Percentiles rank a stretch among this genome's conserved stretches.
These are phyloP conservation scores for Pollachius pollachius DNA, from an alignment of 2,113 vertebrate genomes.

Conservation along the genomic window DNA sequence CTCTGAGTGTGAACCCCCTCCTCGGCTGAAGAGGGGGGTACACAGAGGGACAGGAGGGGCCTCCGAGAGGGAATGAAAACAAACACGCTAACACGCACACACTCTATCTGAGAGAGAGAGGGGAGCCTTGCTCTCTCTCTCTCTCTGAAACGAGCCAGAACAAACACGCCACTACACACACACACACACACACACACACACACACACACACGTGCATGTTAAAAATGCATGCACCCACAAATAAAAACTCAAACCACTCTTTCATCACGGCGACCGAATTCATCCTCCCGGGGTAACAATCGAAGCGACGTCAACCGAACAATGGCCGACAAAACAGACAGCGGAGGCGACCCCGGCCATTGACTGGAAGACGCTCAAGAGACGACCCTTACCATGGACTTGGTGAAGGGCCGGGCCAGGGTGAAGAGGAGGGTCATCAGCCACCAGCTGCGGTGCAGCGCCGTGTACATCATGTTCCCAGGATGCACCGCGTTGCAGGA, in stretches of 20 bases:
- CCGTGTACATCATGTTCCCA: constrained; percentile 94
- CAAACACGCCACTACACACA: too few relatives aligned
- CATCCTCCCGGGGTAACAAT: too few relatives aligned
- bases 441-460: constrained; percentile 91
- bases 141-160: too few relatives aligned
- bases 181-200: background rate
- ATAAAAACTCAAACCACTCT: background rate
- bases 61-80: constrained; percentile 44
- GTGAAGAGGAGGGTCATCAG: constrained; percentile 89
- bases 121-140: constrained; percentile 31
- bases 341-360: too few relatives aligned
- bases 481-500: constrained; percentile 89
- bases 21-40: constrained; percentile 57
- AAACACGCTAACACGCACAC: constrained; percentile 28
- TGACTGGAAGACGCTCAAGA: too few relatives aligned
- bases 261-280: too few relatives aligned
- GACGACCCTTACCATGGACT: constrained; percentile 88
- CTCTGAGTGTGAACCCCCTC: constrained; percentile 46
- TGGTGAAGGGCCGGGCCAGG: constrained; percentile 92
- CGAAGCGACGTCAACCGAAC: too few relatives aligned
- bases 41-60: constrained; percentile 58
- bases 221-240: background rate
- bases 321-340: too few relatives aligned
- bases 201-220: background rate
- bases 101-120: constrained; percentile 64